These are phyloP conservation scores for Panzeria rudis DNA, from an alignment of 2,888 invertebrate species.

Conservation along the genomic window DNA sequence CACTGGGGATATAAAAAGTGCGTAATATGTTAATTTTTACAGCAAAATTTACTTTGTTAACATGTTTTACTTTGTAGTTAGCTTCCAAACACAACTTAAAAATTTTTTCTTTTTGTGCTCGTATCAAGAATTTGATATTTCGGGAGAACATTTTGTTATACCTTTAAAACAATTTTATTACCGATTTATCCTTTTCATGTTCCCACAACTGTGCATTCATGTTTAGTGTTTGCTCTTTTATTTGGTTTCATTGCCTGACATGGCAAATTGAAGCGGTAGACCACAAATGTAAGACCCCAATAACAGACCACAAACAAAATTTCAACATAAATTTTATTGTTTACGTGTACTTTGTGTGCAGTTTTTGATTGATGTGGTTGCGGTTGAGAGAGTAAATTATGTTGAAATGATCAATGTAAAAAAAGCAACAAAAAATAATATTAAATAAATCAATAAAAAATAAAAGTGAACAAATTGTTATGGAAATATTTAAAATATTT, in stretches of 20 bases:
- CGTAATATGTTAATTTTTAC: neutral
- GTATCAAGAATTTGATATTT: neutral
- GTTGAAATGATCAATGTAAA: slow-evolving; percentile 7
- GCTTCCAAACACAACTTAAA: neutral
- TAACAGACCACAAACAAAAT: slow-evolving; percentile 42
- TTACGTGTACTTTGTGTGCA: slow-evolving; percentile 20
- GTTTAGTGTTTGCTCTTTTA: slow-evolving; percentile 12
- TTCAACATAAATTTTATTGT: slow-evolving; percentile 46
- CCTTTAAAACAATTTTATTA: neutral
- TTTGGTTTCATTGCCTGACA: slow-evolving; percentile 34
- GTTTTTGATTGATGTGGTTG: slow-evolving; percentile 58
- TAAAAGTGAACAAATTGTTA: neutral
- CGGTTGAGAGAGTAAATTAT: slow-evolving; percentile 44
- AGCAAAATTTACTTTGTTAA: neutral
- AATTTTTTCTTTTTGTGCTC: neutral
- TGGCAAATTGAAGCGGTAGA: slow-evolving; percentile 41
- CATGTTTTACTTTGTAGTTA: neutral
- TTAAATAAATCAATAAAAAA: neutral
- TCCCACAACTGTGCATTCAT: neutral
- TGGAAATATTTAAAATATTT: neutral
- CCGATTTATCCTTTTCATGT: neutral
- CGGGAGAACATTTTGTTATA: neutral
- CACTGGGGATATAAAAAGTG: neutral
- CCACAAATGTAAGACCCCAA: slow-evolving; percentile 50
- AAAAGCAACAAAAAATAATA: neutral